Base-by-base conservation (phyloP, 2,888 invertebrate genomes). In the Chymomyza fuscimana region DNA sequence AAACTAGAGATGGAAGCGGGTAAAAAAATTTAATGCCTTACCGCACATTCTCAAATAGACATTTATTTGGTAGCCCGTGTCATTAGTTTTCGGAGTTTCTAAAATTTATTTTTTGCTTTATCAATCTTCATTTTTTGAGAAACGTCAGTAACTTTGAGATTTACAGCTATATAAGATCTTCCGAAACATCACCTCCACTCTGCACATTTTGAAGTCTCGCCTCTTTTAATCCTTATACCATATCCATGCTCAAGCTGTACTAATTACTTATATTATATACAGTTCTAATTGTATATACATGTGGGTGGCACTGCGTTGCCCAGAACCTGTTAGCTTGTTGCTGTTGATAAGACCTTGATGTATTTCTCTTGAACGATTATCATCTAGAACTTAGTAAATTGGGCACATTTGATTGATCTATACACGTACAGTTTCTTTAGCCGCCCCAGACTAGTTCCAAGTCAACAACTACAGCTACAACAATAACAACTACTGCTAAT, bases 401-500 rank as follows among this genome's bases (percentile, higher is more conserved):
- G 54, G 7, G 16, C 7, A 22, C 19, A 54, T 19, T 19, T 19
- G 22, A 54, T 22, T 54, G 54, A 54, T 15, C n/a, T 16, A 52
- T 4, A 6, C 52, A 65, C 65, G 74, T 19, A 76, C 61, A 70
- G 61, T 83, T 86, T 54, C 54, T 58, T 22, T 58, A 25, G 22
- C 29, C 10, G 77, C 50, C 61, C 25, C 74, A 54, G 77, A 83
- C 82, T 80, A 86, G 87, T 83, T 87, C 78, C 72, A 72, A 69
- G 52, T 65, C 59, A 62, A 29, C 29, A 72, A 59, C 64, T 64
- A 66, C 54, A 65, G 58, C 65, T 61, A 62, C 62, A 67, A 46
- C 52, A 60, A 61, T 40, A 54, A 59, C 22, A 51, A 59, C 51
- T n/a, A 67, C 19, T 52, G 32, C 59, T 68, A 65, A 61, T 72